Conservation (phyloP, 2,797 vertebrate species). For the Myotis myotis region DNA sequence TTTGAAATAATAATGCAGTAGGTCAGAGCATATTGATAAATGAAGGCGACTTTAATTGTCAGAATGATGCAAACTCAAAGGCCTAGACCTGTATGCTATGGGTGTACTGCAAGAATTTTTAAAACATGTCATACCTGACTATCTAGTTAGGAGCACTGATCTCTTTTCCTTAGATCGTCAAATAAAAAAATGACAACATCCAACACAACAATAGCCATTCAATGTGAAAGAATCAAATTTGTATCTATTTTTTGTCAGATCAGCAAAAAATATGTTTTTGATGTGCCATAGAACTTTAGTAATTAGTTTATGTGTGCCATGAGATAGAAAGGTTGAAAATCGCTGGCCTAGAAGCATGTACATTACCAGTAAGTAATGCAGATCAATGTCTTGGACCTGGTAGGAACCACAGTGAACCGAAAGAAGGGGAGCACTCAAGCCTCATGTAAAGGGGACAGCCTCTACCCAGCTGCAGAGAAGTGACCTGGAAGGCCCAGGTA, state of each 20-base stretch:
- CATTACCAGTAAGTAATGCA: neutral
- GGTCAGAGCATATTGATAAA: neutral
- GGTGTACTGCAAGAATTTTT: neutral
- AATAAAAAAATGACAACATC: neutral
- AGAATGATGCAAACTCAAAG: neutral
- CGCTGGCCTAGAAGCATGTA: neutral
- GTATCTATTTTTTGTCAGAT: neutral
- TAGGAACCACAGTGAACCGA: rapidly evolving
- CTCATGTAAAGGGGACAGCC: neutral
- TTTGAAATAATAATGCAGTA: slow-evolving; percentile 8
- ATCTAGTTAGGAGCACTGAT: neutral
- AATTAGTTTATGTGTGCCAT: neutral
- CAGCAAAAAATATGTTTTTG: neutral
- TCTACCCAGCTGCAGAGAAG: neutral
- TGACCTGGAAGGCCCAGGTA: neutral
- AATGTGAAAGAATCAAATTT: neutral
- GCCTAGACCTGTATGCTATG: neutral
- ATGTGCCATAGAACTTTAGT: neutral
- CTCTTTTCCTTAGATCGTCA: neutral
- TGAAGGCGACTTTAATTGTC: neutral
- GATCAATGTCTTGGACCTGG: neutral
- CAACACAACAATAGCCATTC: neutral
- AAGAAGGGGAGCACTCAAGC: neutral
- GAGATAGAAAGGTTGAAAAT: neutral
- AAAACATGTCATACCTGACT: neutral